Evolutionary conservation across 2,888 invertebrate genomes (phyloP).

Genomic region (Opisthograptis luteolata): DNA sequence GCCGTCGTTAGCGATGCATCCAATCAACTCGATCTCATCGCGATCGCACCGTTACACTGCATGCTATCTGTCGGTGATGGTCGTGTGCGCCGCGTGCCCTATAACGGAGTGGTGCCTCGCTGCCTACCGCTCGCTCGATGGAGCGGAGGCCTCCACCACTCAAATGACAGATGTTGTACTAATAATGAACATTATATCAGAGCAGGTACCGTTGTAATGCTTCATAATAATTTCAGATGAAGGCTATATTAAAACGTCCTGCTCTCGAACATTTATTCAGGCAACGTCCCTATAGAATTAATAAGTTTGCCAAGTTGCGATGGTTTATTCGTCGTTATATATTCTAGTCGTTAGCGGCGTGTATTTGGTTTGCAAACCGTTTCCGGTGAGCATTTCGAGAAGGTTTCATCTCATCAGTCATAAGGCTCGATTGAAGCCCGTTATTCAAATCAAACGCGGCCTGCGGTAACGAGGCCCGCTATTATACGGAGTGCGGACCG

Average conservation of each 20-base stretch:
- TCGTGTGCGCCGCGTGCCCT: background rate
- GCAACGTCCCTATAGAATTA: background rate
- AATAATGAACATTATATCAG: no score
- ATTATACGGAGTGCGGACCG: background rate
- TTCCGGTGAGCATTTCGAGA: slow-evolving; percentile 21
- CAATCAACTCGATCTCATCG: slow-evolving; percentile 28
- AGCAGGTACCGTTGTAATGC: no score
- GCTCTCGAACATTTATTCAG: background rate
- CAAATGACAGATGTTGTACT: no score
- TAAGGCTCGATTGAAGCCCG: slow-evolving; percentile 17
- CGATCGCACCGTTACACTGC: slow-evolving; percentile 24
- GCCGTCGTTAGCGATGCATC: slow-evolving; percentile 22
- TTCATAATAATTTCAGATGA: no score
- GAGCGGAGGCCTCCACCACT: no score
- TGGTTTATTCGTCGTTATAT: slow-evolving; percentile 9
- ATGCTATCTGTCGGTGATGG: background rate
- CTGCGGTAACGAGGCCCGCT: no score
- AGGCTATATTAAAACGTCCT: no score
- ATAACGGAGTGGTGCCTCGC: background rate
- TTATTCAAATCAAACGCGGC: slow-evolving; percentile 3
- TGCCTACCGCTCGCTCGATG: background rate
- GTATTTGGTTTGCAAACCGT: slow-evolving; percentile 34
- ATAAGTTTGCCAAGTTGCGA: background rate
- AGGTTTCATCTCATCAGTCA: slow-evolving; percentile 25
- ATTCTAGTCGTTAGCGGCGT: slow-evolving; percentile 15